Base-by-base conservation (phyloP, 2,113 vertebrate species). In the Stigmatopora argus region DNA sequence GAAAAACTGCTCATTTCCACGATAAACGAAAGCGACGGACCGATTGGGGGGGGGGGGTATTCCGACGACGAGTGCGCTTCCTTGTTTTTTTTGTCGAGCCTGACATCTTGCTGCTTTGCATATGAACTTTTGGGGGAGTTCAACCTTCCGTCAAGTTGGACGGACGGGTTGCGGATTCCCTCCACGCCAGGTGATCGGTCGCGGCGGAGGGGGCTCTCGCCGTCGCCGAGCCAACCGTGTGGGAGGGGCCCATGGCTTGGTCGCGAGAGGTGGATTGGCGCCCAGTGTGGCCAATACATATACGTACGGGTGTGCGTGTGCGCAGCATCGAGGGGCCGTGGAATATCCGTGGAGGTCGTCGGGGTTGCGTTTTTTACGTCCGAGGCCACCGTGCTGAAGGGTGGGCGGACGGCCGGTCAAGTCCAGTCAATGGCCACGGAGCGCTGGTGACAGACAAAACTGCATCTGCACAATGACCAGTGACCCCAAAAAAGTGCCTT, bases 1-100 rank as follows among this genome's bases (percentile, higher is more conserved):
- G 74, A 84, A 83, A 85, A 89, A 86, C 87, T 75, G 79, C 78
- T 81, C 79, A 87, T 85, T 86, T 88, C 84, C 86, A 88, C 86
- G 67, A 79, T 74, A 79, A 86, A 75, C 11, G 62, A 89, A 87
- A 88, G 83, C 86, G 78, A 86, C 81, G 79, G 86, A 65, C 56
- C n/a, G n/a, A n/a, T 31, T 31, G 26, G 26, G 26, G 26, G 26
- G 26, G 69, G 77, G 59, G 76, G 62, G 65, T 74, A 77, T 69
- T 84, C 64, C 60, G 11, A 53, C 52, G 71, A 82, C 69, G 78
- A 69, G 79, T 80, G 83, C 76, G 84, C 77, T 83, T 82, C 52
- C 58, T 76, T 74, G 70, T 77, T 67, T 61, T 81, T 69, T 38
- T 74, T 64, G 52, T 62, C 55, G 62, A 71, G 68, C 76, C 73